phyloP scores from a whole-genome alignment of 1,140 invertebrate species.

The Sminthurinus signatus region DNA sequence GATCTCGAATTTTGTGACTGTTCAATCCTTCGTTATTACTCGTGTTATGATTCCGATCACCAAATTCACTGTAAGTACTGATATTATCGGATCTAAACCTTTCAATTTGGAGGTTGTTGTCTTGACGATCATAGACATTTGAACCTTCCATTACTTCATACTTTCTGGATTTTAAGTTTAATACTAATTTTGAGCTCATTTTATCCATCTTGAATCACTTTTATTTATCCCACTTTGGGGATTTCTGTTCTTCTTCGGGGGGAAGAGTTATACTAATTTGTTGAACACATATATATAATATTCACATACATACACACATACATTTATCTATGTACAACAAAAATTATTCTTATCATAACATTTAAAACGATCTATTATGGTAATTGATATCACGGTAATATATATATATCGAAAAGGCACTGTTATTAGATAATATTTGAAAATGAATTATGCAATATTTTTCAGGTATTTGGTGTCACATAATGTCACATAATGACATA shows the following conservation, averaged over 20 bases:
- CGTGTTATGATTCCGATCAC: constrained; percentile 13
- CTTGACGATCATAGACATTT: constrained; percentile 27
- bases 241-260: not conserved
- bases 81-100: constrained; percentile 24
- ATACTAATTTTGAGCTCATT: constrained; percentile 34
- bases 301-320: too few species aligned
- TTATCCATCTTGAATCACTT: constrained; percentile 25
- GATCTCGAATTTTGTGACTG: constrained; percentile 22
- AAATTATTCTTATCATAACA: too few species aligned
- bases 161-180: constrained; percentile 33
- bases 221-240: not conserved
- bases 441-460: too few species aligned
- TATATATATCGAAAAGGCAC: too few species aligned
- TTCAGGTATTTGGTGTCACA: too few species aligned
- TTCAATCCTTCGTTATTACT: constrained; percentile 3
- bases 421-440: too few species aligned
- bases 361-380: too few species aligned
- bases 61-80: constrained; percentile 14
- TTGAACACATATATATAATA: too few species aligned
- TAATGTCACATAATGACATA: too few species aligned
- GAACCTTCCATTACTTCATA: constrained; percentile 40
- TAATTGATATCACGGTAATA: too few species aligned
- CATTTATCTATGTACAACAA: too few species aligned
- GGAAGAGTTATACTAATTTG: not conserved
- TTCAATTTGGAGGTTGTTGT: constrained; percentile 25